Evolutionary conservation across 2,888 invertebrate species (phyloP).

Genomic region (Heliconius charithonia): DNA sequence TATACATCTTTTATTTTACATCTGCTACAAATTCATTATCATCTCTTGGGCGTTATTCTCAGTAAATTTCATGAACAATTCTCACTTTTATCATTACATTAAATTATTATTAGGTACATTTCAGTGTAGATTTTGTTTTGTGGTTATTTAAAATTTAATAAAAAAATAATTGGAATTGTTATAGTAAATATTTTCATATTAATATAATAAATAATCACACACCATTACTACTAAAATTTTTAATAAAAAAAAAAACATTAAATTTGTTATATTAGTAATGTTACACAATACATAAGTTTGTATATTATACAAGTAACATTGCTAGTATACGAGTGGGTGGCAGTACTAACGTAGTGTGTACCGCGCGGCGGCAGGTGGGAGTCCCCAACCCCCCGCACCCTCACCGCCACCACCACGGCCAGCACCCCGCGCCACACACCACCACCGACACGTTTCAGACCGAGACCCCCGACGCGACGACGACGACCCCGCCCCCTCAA

Average conservation of each 20-base stretch:
- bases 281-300: conserved; percentile 25
- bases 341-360: conserved; percentile 78
- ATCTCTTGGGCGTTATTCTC: background rate
- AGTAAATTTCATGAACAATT: background rate
- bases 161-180: background rate
- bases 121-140: conserved; percentile 2
- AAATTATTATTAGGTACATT: background rate
- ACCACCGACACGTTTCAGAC: conserved; percentile 79
- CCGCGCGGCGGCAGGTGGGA: conserved; percentile 71
- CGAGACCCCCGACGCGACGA: conserved; percentile 65
- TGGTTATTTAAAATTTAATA: conserved; percentile 2
- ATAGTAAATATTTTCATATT: background rate
- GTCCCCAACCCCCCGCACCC: conserved; percentile 64
- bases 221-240: background rate
- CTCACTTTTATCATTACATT: conserved; percentile 3
- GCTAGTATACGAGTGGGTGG: conserved; percentile 56
- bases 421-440: conserved; percentile 69
- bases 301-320: conserved; percentile 33
- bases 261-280: conserved; percentile 39
- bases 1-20: conserved; percentile 1
- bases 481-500: conserved; percentile 51
- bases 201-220: conserved; percentile 7
- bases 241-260: background rate
- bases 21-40: background rate
- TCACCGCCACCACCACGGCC: conserved; percentile 80